Percentiles rank a stretch among this genome's conserved stretches.
Evolutionary conservation across 1,140 invertebrate species (phyloP).

Genomic region (Trichoplusia ni): DNA sequence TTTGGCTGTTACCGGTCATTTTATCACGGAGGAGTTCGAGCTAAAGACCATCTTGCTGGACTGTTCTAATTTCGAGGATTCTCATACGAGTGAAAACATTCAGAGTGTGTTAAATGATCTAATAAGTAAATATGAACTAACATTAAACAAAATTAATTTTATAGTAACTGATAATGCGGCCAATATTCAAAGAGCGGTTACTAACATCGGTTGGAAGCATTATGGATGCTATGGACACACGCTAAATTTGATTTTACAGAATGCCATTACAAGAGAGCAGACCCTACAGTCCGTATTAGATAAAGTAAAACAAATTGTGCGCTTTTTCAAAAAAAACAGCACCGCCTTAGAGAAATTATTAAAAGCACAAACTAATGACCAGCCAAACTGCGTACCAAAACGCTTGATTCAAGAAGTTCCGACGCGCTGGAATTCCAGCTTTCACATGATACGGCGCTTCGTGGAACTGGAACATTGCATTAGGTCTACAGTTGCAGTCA

Average conservation of each 20-base stretch:
- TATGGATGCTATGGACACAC: constrained; percentile 33
- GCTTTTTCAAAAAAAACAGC: constrained; percentile 45
- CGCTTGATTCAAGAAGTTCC: constrained; percentile 41
- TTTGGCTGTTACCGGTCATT: constrained; percentile 12
- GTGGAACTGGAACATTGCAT: constrained; percentile 23
- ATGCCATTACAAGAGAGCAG: too few species aligned
- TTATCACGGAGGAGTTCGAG: not conserved
- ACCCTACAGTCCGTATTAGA: too few species aligned
- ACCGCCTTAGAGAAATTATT: constrained; percentile 37
- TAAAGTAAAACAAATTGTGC: constrained; percentile 49
- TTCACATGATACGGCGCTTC: constrained; percentile 29
- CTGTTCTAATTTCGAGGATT: not conserved
- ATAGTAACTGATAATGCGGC: constrained; percentile 32
- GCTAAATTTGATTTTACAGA: constrained; percentile 45
- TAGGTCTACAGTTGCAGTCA: too few species aligned
- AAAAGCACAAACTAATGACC: constrained; percentile 28
- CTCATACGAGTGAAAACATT: constrained; percentile 12
- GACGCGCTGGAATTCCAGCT: constrained; percentile 36
- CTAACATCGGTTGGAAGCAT: constrained; percentile 18
- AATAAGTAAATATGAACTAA: constrained; percentile 11
- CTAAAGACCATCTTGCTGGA: not conserved
- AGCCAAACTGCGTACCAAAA: constrained; percentile 25
- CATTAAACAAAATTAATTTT: constrained; percentile 29
- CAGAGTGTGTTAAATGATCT: not conserved
- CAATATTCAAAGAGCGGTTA: constrained; percentile 24